Evolutionary conservation across 2,797 vertebrate genomes (phyloP).

Genomic region (Danionella dracula): DNA sequence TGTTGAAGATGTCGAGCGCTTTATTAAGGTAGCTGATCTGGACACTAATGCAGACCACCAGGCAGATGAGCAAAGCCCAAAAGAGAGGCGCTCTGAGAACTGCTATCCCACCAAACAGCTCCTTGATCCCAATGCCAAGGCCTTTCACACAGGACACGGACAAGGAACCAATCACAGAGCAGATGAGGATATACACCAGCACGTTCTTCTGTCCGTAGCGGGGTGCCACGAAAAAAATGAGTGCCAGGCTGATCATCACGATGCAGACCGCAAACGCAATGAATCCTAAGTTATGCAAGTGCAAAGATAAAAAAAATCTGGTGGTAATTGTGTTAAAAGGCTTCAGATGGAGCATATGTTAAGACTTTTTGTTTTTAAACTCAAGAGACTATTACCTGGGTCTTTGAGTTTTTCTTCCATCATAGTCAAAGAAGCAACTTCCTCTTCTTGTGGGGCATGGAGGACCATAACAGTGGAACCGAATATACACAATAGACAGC

Average conservation of each 20-base stretch:
- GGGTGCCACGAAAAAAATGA: slow-evolving; percentile 76
- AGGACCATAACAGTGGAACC: slow-evolving; percentile 84
- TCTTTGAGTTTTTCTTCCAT: slow-evolving; percentile 82
- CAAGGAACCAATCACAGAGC: slow-evolving; percentile 79
- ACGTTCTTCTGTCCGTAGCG: slow-evolving; percentile 78
- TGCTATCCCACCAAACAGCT: slow-evolving; percentile 71
- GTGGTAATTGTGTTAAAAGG: no score
- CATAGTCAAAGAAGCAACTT: slow-evolving; percentile 73
- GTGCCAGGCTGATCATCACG: slow-evolving; percentile 73
- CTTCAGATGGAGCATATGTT: no score
- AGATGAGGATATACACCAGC: slow-evolving; percentile 80
- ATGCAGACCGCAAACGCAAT: slow-evolving; percentile 75
- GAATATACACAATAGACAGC: slow-evolving; percentile 77
- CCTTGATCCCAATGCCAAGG: slow-evolving; percentile 79
- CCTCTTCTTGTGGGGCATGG: slow-evolving; percentile 79
- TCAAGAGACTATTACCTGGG: slow-evolving; percentile 61
- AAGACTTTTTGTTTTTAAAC: neutral
- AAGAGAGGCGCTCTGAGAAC: slow-evolving; percentile 75
- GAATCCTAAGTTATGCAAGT: slow-evolving; percentile 63
- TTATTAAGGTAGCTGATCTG: slow-evolving; percentile 86
- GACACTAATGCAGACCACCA: slow-evolving; percentile 73
- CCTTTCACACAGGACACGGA: slow-evolving; percentile 82
- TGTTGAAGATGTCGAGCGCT: slow-evolving; percentile 80
- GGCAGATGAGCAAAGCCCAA: slow-evolving; percentile 73
- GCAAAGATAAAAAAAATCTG: no score